Evolutionary conservation across 1,140 invertebrate genomes (phyloP), one percentile per base, ranked within the genome.

Genomic region (Eriosoma lanigerum): DNA sequence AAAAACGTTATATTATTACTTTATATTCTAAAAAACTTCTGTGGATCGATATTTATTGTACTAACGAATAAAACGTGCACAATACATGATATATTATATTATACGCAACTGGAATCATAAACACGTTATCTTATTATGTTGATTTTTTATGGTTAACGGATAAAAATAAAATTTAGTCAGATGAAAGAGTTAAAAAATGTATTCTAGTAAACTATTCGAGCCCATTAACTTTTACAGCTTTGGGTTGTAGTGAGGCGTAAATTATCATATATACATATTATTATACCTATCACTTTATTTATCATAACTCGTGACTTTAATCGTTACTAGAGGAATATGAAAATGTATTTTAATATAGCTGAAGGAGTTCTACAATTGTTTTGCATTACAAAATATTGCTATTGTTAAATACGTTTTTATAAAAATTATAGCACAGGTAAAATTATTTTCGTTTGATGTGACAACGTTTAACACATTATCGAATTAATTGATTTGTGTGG

Each of bases 141-240:
- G 21, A 26, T 68, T 13, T 68, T 68, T 68, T 48, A 48, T 38
- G 44, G 66, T 68, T 13, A 68, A 68, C 66, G 21, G 66, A 68
- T 48, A 24, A 48, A 68, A 48, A 21, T 48, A 68, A 2, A 48
- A 48, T 68, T 68, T 48, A 68, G 5, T 48, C 44, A 26, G 24
- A n/a, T 3, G 44, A 0, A 68, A 17, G 38, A 46, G 66, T 68
- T 24, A 68, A 48, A n/a, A 48, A 26, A 48, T 21, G 15, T 13
- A 48, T 46, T 68, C 26, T 68, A 68, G 24, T 15, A 13, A n/a
- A 26, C 32, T 48, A 48, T 46, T 68, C 0, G 38, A 48, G 44
- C 24, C 12, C 66, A 4, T 68, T n/a, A 48, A 68, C 66, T 46
- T 58, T 64, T 38, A 8, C 8, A 8, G 32, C 9, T 62, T 24